These are phyloP conservation scores for Mesaphorura yosii DNA, from an alignment of 1,140 invertebrate species.

Conservation along the genomic window DNA sequence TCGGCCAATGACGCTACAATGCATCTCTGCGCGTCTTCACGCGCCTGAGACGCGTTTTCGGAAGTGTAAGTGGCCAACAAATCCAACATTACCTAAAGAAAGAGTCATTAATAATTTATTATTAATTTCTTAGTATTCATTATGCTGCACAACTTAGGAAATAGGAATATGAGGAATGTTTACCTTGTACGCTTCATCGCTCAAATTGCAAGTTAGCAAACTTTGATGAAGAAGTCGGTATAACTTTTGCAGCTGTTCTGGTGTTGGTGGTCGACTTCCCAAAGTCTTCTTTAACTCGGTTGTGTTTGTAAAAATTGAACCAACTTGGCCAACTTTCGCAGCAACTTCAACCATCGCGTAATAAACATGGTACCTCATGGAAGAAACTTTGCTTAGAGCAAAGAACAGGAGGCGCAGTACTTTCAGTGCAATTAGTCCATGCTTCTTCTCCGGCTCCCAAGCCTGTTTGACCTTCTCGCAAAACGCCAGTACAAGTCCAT, in stretches of 20 bases:
- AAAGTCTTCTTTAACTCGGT: conserved; percentile 76
- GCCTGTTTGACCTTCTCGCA: conserved; percentile 89
- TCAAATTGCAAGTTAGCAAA: conserved; percentile 56
- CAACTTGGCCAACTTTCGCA: conserved; percentile 70
- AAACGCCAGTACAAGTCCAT: conserved; percentile 78
- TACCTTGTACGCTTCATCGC: conserved; percentile 39
- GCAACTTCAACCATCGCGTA: conserved; percentile 79
- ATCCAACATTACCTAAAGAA: conserved; percentile 73
- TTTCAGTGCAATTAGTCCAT: conserved; percentile 67
- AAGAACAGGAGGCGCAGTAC: conserved; percentile 81
- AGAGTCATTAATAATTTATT: no score
- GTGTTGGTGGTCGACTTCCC: conserved; percentile 64
- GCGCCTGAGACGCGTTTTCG: conserved; percentile 88
- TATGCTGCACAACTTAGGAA: no score
- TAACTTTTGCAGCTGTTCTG: conserved; percentile 79
- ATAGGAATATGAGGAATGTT: conserved; percentile 30
- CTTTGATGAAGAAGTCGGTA: conserved; percentile 80
- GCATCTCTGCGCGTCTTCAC: conserved; percentile 92
- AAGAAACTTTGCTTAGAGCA: conserved; percentile 69
- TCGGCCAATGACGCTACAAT: conserved; percentile 89
- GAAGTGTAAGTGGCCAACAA: conserved; percentile 88
- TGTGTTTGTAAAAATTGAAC: conserved; percentile 62
- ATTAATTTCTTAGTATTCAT: no score
- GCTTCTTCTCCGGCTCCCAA: conserved; percentile 54
- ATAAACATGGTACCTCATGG: conserved; percentile 82